Percentiles rank a stretch among this genome's conserved stretches.
Conservation (phyloP, 2,888 invertebrate species). For the Rotaria magnacalcarata region DNA sequence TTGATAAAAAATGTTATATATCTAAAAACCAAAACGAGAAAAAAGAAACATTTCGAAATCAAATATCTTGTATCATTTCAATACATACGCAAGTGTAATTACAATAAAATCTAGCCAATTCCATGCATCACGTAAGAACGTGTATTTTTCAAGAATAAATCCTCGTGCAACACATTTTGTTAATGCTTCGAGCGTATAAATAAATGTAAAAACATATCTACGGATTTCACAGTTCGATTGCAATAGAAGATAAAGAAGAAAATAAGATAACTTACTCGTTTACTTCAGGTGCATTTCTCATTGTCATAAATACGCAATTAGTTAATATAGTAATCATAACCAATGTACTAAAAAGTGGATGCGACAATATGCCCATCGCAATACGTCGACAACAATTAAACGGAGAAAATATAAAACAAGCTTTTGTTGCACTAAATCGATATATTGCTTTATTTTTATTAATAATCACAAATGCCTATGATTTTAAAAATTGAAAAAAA, state of each 20-base stretch:
- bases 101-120: constrained; percentile 99
- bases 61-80: no score
- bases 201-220: constrained; percentile 99
- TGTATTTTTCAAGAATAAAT: constrained; percentile 97
- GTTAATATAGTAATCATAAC: constrained; percentile 96
- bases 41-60: no score
- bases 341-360: constrained; percentile 92
- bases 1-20: constrained; percentile 98
- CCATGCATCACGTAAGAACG: constrained; percentile 99
- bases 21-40: constrained; percentile 59
- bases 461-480: constrained; percentile 91
- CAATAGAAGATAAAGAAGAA: constrained; percentile 45
- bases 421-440: constrained; percentile 93
- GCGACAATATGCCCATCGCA: constrained; percentile 94
- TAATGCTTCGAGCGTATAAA: constrained; percentile 98
- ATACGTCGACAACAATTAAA: constrained; percentile 95
- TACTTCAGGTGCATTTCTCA: constrained; percentile 72
- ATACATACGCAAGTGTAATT: constrained; percentile 89
- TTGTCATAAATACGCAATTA: constrained; percentile 97
- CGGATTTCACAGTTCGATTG: neutral
- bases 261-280: constrained; percentile 78
- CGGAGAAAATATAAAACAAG: constrained; percentile 88
- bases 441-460: constrained; percentile 98
- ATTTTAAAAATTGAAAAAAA: constrained; percentile 51
- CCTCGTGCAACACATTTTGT: constrained; percentile 99